Evolutionary conservation across 2,888 invertebrate genomes (phyloP).

Genomic region (Catocala sponsa): DNA sequence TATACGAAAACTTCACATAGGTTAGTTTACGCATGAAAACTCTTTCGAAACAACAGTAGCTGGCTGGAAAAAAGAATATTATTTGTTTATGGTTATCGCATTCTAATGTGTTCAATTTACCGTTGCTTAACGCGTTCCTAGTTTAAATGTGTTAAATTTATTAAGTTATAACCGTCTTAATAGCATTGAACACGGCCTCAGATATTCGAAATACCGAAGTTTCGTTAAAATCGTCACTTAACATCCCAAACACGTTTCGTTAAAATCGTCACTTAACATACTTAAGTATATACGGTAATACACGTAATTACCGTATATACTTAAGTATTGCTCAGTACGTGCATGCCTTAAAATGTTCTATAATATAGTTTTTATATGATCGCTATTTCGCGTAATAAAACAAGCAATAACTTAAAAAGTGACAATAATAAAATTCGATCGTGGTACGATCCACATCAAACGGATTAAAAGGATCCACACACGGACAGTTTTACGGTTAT

Average conservation of each 20-base stretch:
- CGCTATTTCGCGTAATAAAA: slow-evolving; percentile 22
- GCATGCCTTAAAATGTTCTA: slow-evolving; percentile 6
- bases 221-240: slow-evolving; percentile 3
- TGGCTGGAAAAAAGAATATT: no score
- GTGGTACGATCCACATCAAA: slow-evolving; percentile 67
- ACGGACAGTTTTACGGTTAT: slow-evolving; percentile 75
- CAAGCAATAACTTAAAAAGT: slow-evolving; percentile 31
- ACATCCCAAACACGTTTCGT: slow-evolving; percentile 12
- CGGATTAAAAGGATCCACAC: slow-evolving; percentile 69
- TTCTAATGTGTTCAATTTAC: not conserved
- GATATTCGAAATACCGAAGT: not conserved
- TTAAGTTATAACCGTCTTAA: slow-evolving; percentile 1
- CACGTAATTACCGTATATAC: no score
- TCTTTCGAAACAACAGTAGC: not conserved
- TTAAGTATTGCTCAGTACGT: not conserved
- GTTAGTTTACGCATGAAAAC: slow-evolving; percentile 9
- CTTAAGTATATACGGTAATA: no score
- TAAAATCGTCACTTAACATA: no score
- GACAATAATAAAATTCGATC: slow-evolving; percentile 56
- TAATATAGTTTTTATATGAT: slow-evolving; percentile 23
- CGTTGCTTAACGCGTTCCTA: not conserved
- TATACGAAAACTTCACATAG: slow-evolving; percentile 6
- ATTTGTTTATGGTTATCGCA: no score
- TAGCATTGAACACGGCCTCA: not conserved
- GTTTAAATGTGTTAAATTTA: not conserved